Evolutionary conservation across 2,888 invertebrate genomes (phyloP), one percentile per base, ranked within the genome.

Genomic region (Girardia tigrina): DNA sequence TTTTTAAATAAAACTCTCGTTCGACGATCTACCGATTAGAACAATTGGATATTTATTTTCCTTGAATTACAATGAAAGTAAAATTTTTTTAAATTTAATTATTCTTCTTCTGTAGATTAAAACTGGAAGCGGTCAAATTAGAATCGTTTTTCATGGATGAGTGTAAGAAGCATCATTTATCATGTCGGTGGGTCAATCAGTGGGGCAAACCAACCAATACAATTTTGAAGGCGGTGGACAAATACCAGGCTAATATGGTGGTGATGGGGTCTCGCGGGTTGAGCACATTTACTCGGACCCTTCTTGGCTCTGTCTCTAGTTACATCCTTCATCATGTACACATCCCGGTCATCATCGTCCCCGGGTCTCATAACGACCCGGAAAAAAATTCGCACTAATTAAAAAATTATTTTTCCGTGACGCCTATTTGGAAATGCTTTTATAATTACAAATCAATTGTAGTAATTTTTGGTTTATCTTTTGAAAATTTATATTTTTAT

Each of bases 231-330:
- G 56, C 56, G 2, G 56, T 56, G 8, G 56, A 56, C 23, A 56
- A 56, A 56, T 56, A 20, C n/a, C 56, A 56, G 23, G 56, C 56
- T 56, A n/a, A 56, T 56, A n/a, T 56, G n/a, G 56, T 56, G n/a
- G 56, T 56, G 4, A 56, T 56, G 56, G 56, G 56, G 23, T 8
- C 56, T 2, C 4, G 56, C 6, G 56, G 56, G 2, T 56, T 56
- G n/a, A 16, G n/a, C 2, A n/a, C 56, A 12, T 8, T 56, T 4
- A 20, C 56, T 23, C n/a, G 56, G 23, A 56, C 56, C n/a, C n/a
- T 56, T 56, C 23, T 56, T n/a, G 56, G 56, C n/a, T 56, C 56
- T 23, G 56, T 56, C n/a, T 56, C 56, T 8, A 56, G 2, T 12
- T 56, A 56, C n/a, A n/a, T 56, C 23, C 23, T 56, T 6, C 56